Percentiles rank a stretch among this genome's conserved stretches.
Evolutionary conservation across 92 coral and sea anemone species (phyloP).

Genomic region (Parazoanthus swiftii): DNA sequence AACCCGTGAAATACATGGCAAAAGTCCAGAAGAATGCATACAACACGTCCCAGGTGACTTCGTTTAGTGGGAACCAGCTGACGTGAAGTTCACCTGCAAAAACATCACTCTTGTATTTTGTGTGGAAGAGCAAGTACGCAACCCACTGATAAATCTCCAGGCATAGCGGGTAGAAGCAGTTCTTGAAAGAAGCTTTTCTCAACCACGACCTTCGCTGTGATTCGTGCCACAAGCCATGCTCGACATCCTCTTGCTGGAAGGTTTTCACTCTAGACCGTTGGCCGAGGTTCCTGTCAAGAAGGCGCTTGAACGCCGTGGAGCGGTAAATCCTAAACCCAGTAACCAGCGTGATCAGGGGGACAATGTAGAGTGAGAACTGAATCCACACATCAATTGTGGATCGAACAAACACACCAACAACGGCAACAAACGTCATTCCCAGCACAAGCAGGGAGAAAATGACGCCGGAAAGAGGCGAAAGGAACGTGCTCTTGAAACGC

Average conservation of each 20-base stretch:
- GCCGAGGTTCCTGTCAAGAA: conserved; percentile 64
- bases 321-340: conserved; percentile 73
- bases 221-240: conserved; percentile 68
- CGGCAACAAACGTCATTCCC: conserved; percentile 72
- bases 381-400: conserved; percentile 91
- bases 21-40: conserved; percentile 78
- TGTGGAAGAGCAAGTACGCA: conserved; percentile 68
- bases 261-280: conserved; percentile 44
- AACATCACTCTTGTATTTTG: conserved; percentile 42
- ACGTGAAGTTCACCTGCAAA: conserved; percentile 62
- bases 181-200: conserved; percentile 67
- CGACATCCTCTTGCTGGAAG: conserved; percentile 52
- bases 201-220: conserved; percentile 70
- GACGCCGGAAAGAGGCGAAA: conserved; percentile 48
- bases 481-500: conserved; percentile 48
- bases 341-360: conserved; percentile 75
- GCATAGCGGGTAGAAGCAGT: conserved; percentile 79
- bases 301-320: conserved; percentile 63
- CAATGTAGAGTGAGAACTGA: conserved; percentile 87
- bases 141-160: conserved; percentile 86
- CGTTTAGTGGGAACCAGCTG: conserved; percentile 48
- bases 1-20: conserved; percentile 84
- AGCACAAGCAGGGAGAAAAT: conserved; percentile 56
- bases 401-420: conserved; percentile 86
- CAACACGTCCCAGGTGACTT: conserved; percentile 61